Evolutionary conservation across 2,888 invertebrate genomes (phyloP).

Genomic region (Julus scandinavius): DNA sequence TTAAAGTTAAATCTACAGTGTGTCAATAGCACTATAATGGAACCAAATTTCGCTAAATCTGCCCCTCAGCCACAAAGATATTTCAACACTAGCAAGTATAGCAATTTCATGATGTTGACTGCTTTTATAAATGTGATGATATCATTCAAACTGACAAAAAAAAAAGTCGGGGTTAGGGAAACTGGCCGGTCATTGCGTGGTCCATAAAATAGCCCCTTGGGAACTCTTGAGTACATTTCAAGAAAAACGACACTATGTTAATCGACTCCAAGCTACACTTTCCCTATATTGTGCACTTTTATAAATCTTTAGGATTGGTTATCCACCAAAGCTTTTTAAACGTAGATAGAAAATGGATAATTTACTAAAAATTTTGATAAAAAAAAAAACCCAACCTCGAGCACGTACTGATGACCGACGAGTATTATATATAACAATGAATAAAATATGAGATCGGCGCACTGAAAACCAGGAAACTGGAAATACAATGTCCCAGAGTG

Average conservation of each 20-base stretch:
- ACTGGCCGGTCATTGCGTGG: neutral
- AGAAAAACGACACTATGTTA: neutral
- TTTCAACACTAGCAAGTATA: neutral
- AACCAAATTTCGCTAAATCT: neutral
- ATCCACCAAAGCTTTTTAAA: neutral
- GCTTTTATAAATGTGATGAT: conserved; percentile 16
- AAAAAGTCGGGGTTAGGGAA: conserved; percentile 4
- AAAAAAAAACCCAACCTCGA: neutral
- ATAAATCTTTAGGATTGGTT: neutral
- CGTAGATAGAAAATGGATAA: neutral
- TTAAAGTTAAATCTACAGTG: neutral
- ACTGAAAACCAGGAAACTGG: neutral
- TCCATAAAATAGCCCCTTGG: conserved; percentile 16
- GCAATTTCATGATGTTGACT: neutral
- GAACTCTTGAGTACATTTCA: neutral
- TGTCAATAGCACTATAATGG: neutral
- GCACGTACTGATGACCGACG: neutral
- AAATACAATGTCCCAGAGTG: neutral
- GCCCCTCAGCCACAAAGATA: neutral
- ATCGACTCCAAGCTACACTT: neutral
- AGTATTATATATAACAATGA: neutral
- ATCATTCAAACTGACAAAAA: neutral
- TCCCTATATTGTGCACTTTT: neutral
- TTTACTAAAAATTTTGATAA: neutral
- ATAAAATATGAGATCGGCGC: conserved; percentile 1